Conservation (phyloP, 2,797 vertebrate species). For the Spheniscus humboldti region DNA sequence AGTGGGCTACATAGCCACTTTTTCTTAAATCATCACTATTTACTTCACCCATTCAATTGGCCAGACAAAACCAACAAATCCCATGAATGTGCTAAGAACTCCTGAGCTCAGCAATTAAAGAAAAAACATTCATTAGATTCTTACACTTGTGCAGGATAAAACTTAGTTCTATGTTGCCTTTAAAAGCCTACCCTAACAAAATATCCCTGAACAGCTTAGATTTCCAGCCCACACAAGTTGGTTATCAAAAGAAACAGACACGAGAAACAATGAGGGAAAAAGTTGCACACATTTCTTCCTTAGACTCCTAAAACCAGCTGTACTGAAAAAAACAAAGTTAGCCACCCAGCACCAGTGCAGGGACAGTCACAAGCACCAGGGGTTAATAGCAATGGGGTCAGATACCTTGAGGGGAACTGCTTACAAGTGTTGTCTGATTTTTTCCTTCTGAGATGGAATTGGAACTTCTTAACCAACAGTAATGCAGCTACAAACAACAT, state of each 20-base stretch:
- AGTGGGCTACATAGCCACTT: not conserved
- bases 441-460: not conserved
- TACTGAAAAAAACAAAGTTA: not conserved
- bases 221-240: conserved; percentile 47
- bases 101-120: not conserved
- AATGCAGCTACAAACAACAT: not conserved
- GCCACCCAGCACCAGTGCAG: not conserved
- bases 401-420: not conserved
- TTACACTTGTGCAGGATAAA: conserved; percentile 2
- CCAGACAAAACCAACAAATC: not conserved
- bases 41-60: not conserved
- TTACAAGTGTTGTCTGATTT: not conserved
- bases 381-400: not conserved
- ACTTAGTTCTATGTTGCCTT: not conserved
- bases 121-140: conserved; percentile 19
- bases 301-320: not conserved
- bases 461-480: not conserved
- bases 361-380: not conserved
- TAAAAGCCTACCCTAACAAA: conserved; percentile 20
- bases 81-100: not conserved
- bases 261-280: not conserved
- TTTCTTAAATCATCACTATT: not conserved
- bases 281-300: not conserved
- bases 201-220: conserved; percentile 13
- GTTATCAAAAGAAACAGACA: conserved; percentile 35